These are phyloP conservation scores for Tympanoctomys barrerae DNA, from an alignment of 2,797 vertebrate species.

Conservation along the genomic window DNA sequence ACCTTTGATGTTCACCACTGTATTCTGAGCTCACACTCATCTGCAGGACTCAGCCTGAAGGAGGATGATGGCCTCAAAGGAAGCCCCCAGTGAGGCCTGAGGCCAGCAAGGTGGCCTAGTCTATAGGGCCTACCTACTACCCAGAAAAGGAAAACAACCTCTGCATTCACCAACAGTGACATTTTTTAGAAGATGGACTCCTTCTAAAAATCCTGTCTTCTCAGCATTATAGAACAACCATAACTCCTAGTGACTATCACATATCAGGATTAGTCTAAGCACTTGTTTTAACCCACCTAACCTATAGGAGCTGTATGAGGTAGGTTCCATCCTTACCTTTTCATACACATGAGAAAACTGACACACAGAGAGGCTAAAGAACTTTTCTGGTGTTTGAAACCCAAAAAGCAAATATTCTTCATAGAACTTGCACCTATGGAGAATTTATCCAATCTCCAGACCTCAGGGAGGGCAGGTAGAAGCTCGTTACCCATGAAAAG, in stretches of 20 bases:
- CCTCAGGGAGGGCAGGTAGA: neutral
- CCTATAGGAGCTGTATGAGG: neutral
- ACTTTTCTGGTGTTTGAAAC: neutral
- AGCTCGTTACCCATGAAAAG: neutral
- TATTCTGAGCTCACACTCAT: accelerated
- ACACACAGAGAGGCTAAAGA: neutral
- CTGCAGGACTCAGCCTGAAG: accelerated
- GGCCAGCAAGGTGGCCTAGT: accelerated
- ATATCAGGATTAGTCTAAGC: neutral
- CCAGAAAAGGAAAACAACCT: neutral
- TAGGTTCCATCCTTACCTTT: too few species aligned
- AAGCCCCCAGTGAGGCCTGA: neutral
- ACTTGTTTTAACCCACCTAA: neutral
- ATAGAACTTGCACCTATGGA: neutral
- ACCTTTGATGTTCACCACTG: neutral
- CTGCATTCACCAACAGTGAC: neutral
- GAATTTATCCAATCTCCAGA: neutral
- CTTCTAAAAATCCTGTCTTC: neutral
- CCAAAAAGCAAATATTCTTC: neutral
- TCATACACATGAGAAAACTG: neutral
- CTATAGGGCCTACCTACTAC: neutral
- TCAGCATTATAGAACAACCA: neutral
- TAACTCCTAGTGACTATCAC: neutral
- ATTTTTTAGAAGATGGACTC: neutral
- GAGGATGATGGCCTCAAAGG: accelerated